Base-by-base conservation (phyloP, 2,888 invertebrate species). In the Agrotis segetum region DNA sequence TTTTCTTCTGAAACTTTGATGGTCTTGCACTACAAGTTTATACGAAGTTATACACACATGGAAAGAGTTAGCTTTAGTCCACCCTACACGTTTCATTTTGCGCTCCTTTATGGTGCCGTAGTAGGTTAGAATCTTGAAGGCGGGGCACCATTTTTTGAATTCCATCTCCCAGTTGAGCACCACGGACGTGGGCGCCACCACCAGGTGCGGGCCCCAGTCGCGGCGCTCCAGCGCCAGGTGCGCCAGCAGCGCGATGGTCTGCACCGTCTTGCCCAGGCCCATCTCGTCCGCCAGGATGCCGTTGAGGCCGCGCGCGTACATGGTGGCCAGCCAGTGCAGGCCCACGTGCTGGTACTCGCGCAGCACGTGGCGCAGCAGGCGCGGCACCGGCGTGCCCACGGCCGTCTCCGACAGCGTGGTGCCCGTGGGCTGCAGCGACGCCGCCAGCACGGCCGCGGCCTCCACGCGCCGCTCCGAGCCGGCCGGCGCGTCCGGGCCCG, bases 131-230 rank as follows among this genome's bases (percentile, higher is more conserved):
- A 99, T 99, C 97, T 99, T 99, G 93, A 99, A 99, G 65, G 99
- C 99, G 0, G 99, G 99, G 94, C 99, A 99, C 99, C 99, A 99
- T 94, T 99, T 99, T 95, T 99, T 99, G 91, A 99, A 98, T 95
- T 99, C 99, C 99, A 99, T 99, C 96, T 99, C 99, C 99, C 99
- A 99, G 96, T 99, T 99, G 77, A 99, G 97, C 98, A 99, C 99
- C 64, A 99, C 99, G 83, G 99, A 99, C 19, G 99, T 99, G 74
- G 99, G 99, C 83, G 99, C 99, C 79, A 99, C 98, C 84, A 99
- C 99, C 34, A 99, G 97, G 97, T 99, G 99, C 67, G 99, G 99
- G 47, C 99, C 99, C 99, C 99, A 99, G 91, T 99, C 98, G 83
- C 97, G 97, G 89, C 98, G 98, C 89, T 99, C 99, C 88, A 99